Evolutionary conservation across 2,113 vertebrate genomes (phyloP).

Genomic region (Empidonax traillii): DNA sequence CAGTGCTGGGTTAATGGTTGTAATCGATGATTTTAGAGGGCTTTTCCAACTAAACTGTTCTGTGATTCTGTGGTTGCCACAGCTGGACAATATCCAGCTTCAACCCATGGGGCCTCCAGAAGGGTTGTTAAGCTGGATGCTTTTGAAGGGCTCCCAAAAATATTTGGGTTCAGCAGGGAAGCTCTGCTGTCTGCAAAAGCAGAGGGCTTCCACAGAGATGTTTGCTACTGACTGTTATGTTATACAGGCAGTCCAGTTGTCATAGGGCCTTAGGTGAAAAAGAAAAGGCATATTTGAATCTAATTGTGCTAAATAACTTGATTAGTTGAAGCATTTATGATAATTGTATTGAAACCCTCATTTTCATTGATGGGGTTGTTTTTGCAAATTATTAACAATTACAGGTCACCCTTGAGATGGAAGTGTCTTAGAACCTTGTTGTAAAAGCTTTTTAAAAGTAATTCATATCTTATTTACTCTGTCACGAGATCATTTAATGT

Average conservation of each 20-base stretch:
- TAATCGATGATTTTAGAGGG: neutral
- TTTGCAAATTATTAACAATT: neutral
- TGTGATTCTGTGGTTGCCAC: neutral
- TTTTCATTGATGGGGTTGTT: neutral
- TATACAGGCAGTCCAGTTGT: neutral
- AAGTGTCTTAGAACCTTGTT: neutral
- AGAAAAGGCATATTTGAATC: neutral
- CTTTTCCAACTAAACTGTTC: neutral
- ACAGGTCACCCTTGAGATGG: neutral
- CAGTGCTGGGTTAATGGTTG: neutral
- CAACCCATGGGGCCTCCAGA: neutral
- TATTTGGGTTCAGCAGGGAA: neutral
- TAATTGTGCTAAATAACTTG: neutral
- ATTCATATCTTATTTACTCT: neutral
- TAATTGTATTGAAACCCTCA: neutral
- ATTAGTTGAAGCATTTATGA: neutral
- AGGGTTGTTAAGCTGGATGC: neutral
- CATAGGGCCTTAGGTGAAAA: neutral
- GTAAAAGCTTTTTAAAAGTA: neutral
- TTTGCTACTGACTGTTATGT: neutral
- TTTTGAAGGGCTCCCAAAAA: neutral
- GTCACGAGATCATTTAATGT: neutral
- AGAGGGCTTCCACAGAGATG: neutral
- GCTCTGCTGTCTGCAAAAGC: neutral
- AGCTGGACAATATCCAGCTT: neutral